Percentiles rank a stretch among this genome's conserved stretches.
These are phyloP conservation scores for Manis crassicaudata DNA, from an alignment of 2,797 vertebrate genomes.

Conservation along the genomic window DNA sequence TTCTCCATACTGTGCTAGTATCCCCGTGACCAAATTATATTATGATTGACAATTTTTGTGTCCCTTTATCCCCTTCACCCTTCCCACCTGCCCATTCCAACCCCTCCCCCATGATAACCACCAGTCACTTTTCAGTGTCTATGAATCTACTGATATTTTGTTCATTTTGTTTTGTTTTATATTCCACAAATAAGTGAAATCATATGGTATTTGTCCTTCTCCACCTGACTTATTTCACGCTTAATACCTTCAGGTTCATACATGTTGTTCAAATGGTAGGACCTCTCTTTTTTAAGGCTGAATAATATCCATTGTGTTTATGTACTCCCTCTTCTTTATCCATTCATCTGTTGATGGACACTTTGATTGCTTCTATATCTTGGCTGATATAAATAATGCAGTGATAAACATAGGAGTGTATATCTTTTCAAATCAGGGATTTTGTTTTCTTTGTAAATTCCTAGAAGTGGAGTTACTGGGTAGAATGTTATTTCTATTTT, in stretches of 20 bases:
- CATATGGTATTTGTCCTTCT: too few species aligned
- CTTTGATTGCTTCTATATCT: not conserved
- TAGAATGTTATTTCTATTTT: not conserved
- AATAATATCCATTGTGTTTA: not conserved
- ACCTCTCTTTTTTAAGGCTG: too few species aligned
- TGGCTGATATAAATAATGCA: not conserved
- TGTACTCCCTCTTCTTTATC: too few species aligned
- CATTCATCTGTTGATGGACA: not conserved
- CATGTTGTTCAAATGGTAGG: not conserved
- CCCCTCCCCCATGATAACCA: too few species aligned
- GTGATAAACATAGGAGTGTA: not conserved
- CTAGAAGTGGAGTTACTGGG: not conserved
- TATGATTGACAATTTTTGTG: not conserved
- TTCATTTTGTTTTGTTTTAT: too few species aligned
- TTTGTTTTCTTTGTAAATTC: not conserved
- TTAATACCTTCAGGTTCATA: too few species aligned
- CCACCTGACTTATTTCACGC: too few species aligned
- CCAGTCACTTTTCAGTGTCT: too few species aligned
- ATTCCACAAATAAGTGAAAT: too few species aligned
- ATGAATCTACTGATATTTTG: too few species aligned
- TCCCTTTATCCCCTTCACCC: not conserved
- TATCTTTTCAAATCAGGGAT: not conserved
- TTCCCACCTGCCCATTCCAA: not conserved
- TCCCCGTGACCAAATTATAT: not conserved
- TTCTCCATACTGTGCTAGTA: not conserved